Evolutionary conservation across 2,113 vertebrate genomes (phyloP).

Genomic region (Pterocles burchelli): DNA sequence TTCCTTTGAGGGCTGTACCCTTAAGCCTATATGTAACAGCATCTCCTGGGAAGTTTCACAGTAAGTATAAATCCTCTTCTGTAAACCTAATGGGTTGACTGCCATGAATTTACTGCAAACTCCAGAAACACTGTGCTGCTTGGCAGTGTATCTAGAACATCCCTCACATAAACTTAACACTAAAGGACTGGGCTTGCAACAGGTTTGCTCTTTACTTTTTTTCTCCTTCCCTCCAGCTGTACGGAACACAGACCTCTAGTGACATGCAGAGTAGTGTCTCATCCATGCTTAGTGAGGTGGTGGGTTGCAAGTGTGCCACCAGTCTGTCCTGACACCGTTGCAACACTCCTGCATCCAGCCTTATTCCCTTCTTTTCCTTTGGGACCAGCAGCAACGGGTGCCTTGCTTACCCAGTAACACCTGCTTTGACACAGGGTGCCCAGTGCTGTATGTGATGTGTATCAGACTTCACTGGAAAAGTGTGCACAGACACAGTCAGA

Average conservation of each 20-base stretch:
- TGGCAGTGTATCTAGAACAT: background rate
- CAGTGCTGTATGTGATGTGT: fast-evolving
- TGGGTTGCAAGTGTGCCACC: background rate
- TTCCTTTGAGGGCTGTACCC: background rate
- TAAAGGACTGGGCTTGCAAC: background rate
- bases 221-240: background rate
- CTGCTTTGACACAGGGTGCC: background rate
- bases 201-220: background rate
- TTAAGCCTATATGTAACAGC: background rate
- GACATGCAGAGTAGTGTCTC: background rate
- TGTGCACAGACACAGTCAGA: background rate
- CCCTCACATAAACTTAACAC: background rate
- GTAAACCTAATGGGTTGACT: conserved; percentile 10
- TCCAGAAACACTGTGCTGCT: background rate
- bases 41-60: conserved; percentile 12
- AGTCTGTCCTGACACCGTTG: background rate
- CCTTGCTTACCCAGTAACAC: background rate
- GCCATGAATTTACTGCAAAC: background rate
- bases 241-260: background rate
- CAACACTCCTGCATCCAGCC: background rate
- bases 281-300: background rate
- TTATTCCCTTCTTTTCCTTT: fast-evolving
- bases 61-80: conserved; percentile 15
- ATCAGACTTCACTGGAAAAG: background rate
- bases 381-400: background rate